Conservation (phyloP, 2,888 invertebrate genomes). For the Ischnura elegans region DNA sequence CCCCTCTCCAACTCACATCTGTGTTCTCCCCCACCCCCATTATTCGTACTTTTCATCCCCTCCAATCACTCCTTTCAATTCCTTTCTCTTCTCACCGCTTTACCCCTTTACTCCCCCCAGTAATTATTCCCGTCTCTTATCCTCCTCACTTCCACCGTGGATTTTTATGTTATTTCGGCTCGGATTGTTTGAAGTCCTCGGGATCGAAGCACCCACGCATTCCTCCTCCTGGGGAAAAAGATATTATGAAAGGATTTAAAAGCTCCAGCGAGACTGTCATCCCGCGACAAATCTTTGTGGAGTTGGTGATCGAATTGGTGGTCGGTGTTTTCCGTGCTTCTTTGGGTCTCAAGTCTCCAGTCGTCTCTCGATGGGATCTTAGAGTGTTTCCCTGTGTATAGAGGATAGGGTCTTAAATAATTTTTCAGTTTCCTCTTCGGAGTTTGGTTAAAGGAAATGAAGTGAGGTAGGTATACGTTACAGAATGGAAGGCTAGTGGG, state of each 20-base stretch:
- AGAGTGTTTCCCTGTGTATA: background rate
- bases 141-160: background rate
- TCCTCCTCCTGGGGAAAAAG: background rate
- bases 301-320: background rate
- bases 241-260: background rate
- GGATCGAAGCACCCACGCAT: slow-evolving; percentile 14
- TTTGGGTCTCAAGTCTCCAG: background rate
- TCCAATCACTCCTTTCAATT: background rate
- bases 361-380: background rate
- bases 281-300: background rate
- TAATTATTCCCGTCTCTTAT: background rate
- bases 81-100: background rate
- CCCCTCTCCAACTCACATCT: background rate
- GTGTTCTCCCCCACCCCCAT: background rate
- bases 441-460: no score
- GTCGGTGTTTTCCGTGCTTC: background rate
- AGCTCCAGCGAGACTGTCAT: background rate
- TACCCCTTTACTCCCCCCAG: background rate
- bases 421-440: background rate
- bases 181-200: background rate
- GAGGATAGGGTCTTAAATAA: background rate
- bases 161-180: slow-evolving; percentile 10
- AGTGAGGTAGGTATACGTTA: no score
- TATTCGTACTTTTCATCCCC: background rate
- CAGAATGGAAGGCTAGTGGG: no score